Evolutionary conservation across 2,888 invertebrate genomes (phyloP).

Genomic region (Galerucella calmariensis): DNA sequence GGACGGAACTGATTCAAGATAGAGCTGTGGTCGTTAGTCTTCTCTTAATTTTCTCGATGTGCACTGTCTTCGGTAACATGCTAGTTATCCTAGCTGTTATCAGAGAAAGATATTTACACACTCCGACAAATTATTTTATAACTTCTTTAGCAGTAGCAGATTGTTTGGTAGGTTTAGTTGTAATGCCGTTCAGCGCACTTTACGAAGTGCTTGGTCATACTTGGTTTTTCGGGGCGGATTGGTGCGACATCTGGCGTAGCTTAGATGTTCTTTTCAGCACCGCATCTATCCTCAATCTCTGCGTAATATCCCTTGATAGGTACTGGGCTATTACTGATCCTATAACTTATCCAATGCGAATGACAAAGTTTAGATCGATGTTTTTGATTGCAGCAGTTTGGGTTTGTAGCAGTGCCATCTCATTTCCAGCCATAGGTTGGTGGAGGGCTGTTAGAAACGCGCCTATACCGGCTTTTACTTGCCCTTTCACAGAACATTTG

Average conservation of each 20-base stretch:
- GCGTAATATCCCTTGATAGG: slow-evolving; percentile 95
- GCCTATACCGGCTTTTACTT: slow-evolving; percentile 85
- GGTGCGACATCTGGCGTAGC: slow-evolving; percentile 98
- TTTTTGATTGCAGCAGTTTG: slow-evolving; percentile 93
- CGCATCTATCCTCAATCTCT: slow-evolving; percentile 95
- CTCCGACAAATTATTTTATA: slow-evolving; percentile 97
- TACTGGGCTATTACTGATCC: slow-evolving; percentile 99
- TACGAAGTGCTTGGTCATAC: slow-evolving; percentile 89
- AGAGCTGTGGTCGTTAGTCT: slow-evolving; percentile 83
- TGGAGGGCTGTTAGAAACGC: slow-evolving; percentile 89
- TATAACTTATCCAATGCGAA: slow-evolving; percentile 94
- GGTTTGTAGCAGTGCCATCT: slow-evolving; percentile 96
- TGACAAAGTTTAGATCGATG: slow-evolving; percentile 89
- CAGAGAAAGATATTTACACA: slow-evolving; percentile 92
- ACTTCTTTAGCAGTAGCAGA: slow-evolving; percentile 97
- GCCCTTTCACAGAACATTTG: slow-evolving; percentile 96
- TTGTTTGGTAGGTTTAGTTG: slow-evolving; percentile 93
- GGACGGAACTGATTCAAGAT: slow-evolving; percentile 72
- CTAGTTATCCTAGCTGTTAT: slow-evolving; percentile 94
- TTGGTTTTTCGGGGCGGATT: slow-evolving; percentile 95
- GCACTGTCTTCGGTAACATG: slow-evolving; percentile 95
- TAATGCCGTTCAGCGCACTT: slow-evolving; percentile 96
- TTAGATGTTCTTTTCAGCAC: slow-evolving; percentile 97
- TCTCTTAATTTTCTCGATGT: slow-evolving; percentile 86
- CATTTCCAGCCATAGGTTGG: slow-evolving; percentile 98